phyloP scores from a whole-genome alignment of 2,113 vertebrate genomes.

The Desmodus rotundus region DNA sequence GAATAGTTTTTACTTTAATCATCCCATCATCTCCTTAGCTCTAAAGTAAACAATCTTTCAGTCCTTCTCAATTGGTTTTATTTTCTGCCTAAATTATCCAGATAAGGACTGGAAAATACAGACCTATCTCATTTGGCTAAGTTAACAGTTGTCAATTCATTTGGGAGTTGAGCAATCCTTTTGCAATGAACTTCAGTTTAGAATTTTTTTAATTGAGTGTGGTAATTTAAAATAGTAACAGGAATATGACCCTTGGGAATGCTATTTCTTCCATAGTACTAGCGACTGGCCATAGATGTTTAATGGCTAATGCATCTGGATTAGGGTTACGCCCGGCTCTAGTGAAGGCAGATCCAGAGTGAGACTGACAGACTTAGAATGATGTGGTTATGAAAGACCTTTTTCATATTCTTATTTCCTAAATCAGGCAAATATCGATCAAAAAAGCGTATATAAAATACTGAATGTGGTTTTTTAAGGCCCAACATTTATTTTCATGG shows the following conservation, averaged over 20 bases:
- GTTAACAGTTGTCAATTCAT: constrained; percentile 23
- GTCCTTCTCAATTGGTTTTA: background rate
- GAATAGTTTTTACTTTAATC: constrained; percentile 42
- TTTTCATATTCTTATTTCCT: background rate
- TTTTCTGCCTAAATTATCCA: constrained; percentile 54
- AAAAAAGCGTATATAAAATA: background rate
- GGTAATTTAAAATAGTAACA: constrained; percentile 13
- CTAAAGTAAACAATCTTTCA: constrained; percentile 47
- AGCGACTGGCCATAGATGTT: background rate
- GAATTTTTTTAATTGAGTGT: constrained; percentile 44
- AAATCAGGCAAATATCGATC: background rate
- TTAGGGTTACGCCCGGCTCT: background rate
- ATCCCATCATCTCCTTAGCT: background rate
- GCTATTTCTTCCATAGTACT: background rate
- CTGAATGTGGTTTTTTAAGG: background rate
- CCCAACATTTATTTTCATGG: background rate
- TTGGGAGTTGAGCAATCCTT: constrained; percentile 47
- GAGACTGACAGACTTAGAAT: background rate
- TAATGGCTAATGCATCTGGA: background rate
- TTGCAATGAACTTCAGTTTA: constrained; percentile 39
- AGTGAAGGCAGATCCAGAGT: background rate
- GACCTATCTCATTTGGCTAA: background rate
- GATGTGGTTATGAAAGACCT: background rate
- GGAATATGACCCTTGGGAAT: constrained; percentile 7
- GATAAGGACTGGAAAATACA: constrained; percentile 63